Percentiles rank a stretch among this genome's conserved stretches.
Evolutionary conservation across 2,797 vertebrate species (phyloP).

Genomic region (Serranus cabrilla): DNA sequence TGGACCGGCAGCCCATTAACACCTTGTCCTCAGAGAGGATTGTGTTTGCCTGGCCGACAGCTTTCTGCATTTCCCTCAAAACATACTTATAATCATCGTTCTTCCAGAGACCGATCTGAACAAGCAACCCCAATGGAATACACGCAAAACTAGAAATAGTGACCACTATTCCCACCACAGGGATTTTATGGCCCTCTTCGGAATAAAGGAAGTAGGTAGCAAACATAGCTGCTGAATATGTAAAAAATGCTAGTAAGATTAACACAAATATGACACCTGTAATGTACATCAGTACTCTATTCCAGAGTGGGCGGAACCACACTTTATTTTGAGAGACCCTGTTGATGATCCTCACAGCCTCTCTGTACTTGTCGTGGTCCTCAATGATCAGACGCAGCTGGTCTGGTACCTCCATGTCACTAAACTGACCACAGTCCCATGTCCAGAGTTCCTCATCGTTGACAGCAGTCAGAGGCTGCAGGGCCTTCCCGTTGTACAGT

Average conservation of each 20-base stretch:
- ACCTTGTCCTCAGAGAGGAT: constrained; percentile 60
- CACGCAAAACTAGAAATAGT: rapidly evolving
- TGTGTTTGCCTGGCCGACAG: constrained; percentile 60
- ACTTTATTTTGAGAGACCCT: constrained; percentile 50
- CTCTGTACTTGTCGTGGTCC: constrained; percentile 65
- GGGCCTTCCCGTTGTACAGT: constrained; percentile 76
- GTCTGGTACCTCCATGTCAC: constrained; percentile 70
- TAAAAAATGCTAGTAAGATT: rapidly evolving
- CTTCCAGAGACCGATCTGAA: constrained; percentile 13
- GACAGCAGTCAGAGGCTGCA: constrained; percentile 68
- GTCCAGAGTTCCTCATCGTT: constrained; percentile 63
- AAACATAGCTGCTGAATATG: rapidly evolving
- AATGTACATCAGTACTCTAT: not conserved
- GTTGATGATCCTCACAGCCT: constrained; percentile 71
- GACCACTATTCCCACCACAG: rapidly evolving
- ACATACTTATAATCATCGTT: constrained; percentile 24
- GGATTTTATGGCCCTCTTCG: rapidly evolving
- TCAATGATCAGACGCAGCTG: constrained; percentile 67
- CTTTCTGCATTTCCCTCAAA: constrained; percentile 58
- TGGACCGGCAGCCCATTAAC: constrained; percentile 68
- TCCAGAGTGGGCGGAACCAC: constrained; percentile 39
- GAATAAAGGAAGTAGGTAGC: rapidly evolving
- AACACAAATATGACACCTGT: not conserved
- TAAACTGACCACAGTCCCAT: constrained; percentile 71
- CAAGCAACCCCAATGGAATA: not conserved